Evolutionary conservation across 2,113 vertebrate species (phyloP), one percentile per base, ranked within the genome.

Genomic region (Hyla sarda): DNA sequence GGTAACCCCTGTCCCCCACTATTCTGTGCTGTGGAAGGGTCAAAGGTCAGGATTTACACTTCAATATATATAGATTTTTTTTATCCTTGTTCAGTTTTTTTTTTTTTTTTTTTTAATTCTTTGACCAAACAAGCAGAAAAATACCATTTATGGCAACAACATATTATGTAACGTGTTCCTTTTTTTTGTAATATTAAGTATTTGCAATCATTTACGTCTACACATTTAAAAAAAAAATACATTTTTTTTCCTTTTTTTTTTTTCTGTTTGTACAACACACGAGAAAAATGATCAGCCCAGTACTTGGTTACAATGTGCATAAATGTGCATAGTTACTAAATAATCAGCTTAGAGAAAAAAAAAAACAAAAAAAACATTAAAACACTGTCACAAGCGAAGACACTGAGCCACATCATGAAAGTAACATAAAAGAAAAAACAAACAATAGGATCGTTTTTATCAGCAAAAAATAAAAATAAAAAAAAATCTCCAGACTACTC

Each of bases 251-350:
- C n/a, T 71, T 47, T 21, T 9, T 11, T 48, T 48, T 91, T 93
- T 94, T 88, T 91, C 87, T 89, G 90, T 76, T 91, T 92, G 90
- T 94, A 96, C 92, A 92, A 93, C 92, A 91, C 93, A 94, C 92
- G 87, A 89, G 95, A 74, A 75, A n/a, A 80, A 58, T 96, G 92
- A 96, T 96, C 94, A 95, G 96, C 96, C 95, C 91, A 92, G 91
- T 89, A 86, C 94, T 93, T 94, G 96, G 96, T 95, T 97, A 98
- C 97, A 98, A 96, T 96, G 95, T 99, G 97, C 98, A 99, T 99
- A 99, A 80, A 80, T 86, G 84, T 86, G 84, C 84, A 86, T 86
- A 86, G 84, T 86, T 86, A 86, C 84, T 86, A 86, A 80, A 86
- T 86, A 93, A 91, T 97, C 94, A 92, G 96, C 96, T 94, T 95